Evolutionary conservation across 1,140 invertebrate species (phyloP).

Genomic region (Drosophila pandora): DNA sequence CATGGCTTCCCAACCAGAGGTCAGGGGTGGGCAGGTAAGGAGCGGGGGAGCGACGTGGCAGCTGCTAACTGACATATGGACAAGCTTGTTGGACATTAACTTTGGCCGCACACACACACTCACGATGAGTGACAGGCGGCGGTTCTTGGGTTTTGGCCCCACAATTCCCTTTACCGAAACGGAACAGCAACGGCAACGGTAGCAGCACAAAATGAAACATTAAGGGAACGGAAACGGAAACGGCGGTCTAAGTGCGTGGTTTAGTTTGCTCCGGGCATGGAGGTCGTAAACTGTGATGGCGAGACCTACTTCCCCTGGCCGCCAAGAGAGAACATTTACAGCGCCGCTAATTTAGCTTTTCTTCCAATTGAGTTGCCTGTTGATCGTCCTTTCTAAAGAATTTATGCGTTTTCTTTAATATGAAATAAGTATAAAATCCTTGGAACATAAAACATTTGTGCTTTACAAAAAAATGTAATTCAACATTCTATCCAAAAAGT

Average conservation of each 20-base stretch:
- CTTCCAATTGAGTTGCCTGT: conserved; percentile 26
- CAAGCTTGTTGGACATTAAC: conserved; percentile 73
- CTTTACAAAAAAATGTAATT: too few relatives aligned
- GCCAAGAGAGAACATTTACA: not conserved
- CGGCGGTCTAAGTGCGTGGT: conserved; percentile 52
- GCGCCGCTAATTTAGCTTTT: conserved; percentile 15
- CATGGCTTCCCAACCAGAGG: conserved; percentile 50
- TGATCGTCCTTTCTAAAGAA: not conserved
- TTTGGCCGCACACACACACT: conserved; percentile 55
- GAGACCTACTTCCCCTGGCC: conserved; percentile 17
- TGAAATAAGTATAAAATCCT: too few relatives aligned
- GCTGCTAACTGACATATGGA: conserved; percentile 74
- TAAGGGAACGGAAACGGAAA: conserved; percentile 76
- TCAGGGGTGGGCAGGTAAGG: not conserved
- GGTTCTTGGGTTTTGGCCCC: conserved; percentile 31
- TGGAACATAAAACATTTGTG: too few relatives aligned
- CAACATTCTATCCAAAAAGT: too few relatives aligned
- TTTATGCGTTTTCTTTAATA: too few relatives aligned
- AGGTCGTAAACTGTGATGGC: conserved; percentile 63
- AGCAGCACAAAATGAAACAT: conserved; percentile 70
- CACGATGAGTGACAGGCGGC: conserved; percentile 63
- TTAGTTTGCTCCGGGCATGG: conserved; percentile 29
- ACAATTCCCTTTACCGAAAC: not conserved
- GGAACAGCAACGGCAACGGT: not conserved
- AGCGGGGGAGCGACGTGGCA: conserved; percentile 21